phyloP scores from a whole-genome alignment of 2,113 vertebrate species.

The Dascyllus trimaculatus region DNA sequence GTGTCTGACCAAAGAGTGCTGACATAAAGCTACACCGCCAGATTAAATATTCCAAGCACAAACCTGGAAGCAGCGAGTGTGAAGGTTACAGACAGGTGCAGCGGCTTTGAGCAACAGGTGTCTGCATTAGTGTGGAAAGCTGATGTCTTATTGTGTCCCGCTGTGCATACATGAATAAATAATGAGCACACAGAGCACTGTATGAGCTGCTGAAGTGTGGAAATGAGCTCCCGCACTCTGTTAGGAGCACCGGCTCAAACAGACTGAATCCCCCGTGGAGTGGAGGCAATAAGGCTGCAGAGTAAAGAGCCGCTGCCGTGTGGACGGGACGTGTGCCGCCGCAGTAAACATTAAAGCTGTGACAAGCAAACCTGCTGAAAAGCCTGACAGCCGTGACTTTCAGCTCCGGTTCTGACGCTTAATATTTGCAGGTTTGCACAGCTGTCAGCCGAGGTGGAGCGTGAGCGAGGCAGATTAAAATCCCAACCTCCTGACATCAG shows the following conservation, averaged over 20 bases:
- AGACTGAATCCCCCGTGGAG: constrained; percentile 40
- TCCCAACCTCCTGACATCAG: constrained; percentile 39
- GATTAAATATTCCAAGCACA: background rate
- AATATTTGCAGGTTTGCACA: constrained; percentile 28
- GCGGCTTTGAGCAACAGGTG: constrained; percentile 54
- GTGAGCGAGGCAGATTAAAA: constrained; percentile 25
- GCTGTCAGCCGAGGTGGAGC: constrained; percentile 3
- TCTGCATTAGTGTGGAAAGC: constrained; percentile 51
- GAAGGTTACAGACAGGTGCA: constrained; percentile 49
- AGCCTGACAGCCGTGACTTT: constrained; percentile 37
- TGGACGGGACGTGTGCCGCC: background rate
- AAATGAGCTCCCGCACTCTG: constrained; percentile 38
- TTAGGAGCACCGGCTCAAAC: constrained; percentile 39
- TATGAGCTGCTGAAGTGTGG: constrained; percentile 38
- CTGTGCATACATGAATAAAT: constrained; percentile 64
- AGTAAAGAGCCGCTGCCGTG: constrained; percentile 21
- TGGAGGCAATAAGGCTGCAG: constrained; percentile 5
- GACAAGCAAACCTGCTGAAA: background rate
- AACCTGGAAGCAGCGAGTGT: background rate
- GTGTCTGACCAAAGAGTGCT: background rate
- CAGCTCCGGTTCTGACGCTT: background rate
- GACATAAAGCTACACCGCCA: background rate
- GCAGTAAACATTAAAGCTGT: constrained; percentile 24
- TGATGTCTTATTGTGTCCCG: constrained; percentile 18
- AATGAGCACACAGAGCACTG: constrained; percentile 35